Percentiles rank a stretch among this genome's conserved stretches.
Evolutionary conservation across 2,113 vertebrate species (phyloP).

Genomic region (Globicephala melas): DNA sequence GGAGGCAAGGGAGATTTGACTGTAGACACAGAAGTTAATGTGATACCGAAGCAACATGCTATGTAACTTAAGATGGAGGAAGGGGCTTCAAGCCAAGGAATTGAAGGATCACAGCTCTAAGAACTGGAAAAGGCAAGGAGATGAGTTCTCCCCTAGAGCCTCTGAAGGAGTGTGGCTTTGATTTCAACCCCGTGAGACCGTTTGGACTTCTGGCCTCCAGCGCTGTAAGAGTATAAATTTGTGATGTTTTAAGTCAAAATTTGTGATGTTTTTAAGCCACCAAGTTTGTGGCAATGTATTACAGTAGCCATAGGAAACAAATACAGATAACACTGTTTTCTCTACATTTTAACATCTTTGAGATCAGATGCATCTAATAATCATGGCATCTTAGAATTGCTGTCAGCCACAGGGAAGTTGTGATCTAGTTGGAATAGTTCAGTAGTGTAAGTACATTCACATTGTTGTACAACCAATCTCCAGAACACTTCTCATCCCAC

Average conservation of each 20-base stretch:
- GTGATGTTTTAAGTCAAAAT: not conserved
- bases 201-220: not conserved
- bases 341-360: not conserved
- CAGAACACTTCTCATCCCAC: not conserved
- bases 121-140: not conserved
- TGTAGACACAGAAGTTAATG: not conserved
- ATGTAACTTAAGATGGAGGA: not conserved
- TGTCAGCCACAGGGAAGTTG: not conserved
- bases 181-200: not conserved
- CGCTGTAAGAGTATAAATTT: not conserved
- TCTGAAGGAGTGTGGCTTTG: not conserved
- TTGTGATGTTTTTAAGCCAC: not conserved
- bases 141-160: not conserved
- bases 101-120: not conserved
- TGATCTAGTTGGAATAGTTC: not conserved
- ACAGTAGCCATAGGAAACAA: not conserved
- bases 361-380: not conserved
- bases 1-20: not conserved
- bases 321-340: not conserved
- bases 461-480: not conserved
- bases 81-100: not conserved
- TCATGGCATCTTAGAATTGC: not conserved
- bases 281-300: not conserved
- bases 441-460: not conserved
- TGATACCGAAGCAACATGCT: not conserved